These are phyloP conservation scores for Drosophila mayaguana DNA, from an alignment of 2,888 invertebrate genomes.

Conservation along the genomic window DNA sequence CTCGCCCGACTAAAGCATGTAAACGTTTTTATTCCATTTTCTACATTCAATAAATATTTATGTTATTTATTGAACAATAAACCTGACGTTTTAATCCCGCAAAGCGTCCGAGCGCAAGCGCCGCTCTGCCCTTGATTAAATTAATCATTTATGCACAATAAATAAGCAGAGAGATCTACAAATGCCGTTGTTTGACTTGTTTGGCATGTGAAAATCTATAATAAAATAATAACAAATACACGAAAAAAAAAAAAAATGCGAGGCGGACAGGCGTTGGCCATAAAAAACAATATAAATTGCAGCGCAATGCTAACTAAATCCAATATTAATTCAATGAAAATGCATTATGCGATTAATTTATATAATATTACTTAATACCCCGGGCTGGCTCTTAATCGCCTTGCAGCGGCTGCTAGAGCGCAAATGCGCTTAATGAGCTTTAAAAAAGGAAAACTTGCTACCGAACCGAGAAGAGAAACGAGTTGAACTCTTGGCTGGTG, in stretches of 20 bases:
- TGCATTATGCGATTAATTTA: slow-evolving; percentile 64
- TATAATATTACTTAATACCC: slow-evolving; percentile 44
- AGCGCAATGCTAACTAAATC: slow-evolving; percentile 48
- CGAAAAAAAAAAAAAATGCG: no score
- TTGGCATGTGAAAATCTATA: slow-evolving; percentile 20
- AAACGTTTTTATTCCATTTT: neutral
- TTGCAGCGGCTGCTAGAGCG: slow-evolving; percentile 32
- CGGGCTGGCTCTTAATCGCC: slow-evolving; percentile 50
- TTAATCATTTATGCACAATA: slow-evolving; percentile 58
- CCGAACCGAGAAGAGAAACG: slow-evolving; percentile 1
- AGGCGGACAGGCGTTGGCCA: no score
- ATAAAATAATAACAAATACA: neutral
- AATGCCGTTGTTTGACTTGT: slow-evolving; percentile 56
- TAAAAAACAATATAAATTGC: slow-evolving; percentile 13
- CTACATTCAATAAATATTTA: slow-evolving; percentile 52
- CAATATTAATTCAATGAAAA: slow-evolving; percentile 70
- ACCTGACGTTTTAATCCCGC: slow-evolving; percentile 64
- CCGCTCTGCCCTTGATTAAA: slow-evolving; percentile 60
- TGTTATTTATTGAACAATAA: slow-evolving; percentile 48
- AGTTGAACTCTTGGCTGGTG: slow-evolving; percentile 20
- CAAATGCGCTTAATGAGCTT: slow-evolving; percentile 70
- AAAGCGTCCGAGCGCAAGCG: slow-evolving; percentile 55
- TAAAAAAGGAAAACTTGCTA: slow-evolving; percentile 30
- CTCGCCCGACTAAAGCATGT: accelerated
- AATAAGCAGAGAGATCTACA: slow-evolving; percentile 4